Base-by-base conservation (phyloP, 2,888 invertebrate genomes). In the Pycnomerus fuliginosus region DNA sequence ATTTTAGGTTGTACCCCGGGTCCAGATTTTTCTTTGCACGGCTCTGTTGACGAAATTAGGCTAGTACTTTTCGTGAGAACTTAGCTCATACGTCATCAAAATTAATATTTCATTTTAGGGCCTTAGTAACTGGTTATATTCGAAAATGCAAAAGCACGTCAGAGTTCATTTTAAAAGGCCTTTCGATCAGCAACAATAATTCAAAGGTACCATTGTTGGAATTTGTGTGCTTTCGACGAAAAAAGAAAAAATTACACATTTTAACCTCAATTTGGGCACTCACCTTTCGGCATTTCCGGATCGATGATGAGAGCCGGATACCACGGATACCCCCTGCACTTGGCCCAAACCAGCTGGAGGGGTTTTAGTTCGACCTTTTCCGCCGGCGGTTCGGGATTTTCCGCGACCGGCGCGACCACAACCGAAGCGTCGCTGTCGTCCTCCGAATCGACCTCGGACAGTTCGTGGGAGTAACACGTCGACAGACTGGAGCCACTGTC, bases 241-340 rank as follows among this genome's bases (percentile, higher is more conserved):
- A 8, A 17, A 20, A 15, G 8, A 31, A 20, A 40, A 32, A 44
- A 29, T 10, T n/a, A 16, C 17, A 44, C 13, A 30, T 16, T 25
- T 16, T 20, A 16, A 27, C 25, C 13, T 10, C 2, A 16, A n/a
- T 39, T 48, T 46, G n/a, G n/a, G 2, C 80, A 46, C 83, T 5
- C 4, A 3, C 42, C 92, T 73, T 89, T 87, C 1, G 94, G 93
- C 74, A 94, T 94, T 66, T 88, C 87, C 0, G 96, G 95, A 72
- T 95, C 92, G 50, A 96, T 93, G 48, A 95, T 95, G 52, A 97
- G 75, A 2, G 96, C 96, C 29, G 96, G 97, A 75, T 96, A 96
- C 95, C 96, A 97, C 0, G 95, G 95, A 74, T 95, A 95, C 13
- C 95, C 92, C 55, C 90, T 83, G 76, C 95, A 95, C 69, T 97